These are phyloP conservation scores for Athalia cordata DNA, from an alignment of 2,888 invertebrate species.

Conservation along the genomic window DNA sequence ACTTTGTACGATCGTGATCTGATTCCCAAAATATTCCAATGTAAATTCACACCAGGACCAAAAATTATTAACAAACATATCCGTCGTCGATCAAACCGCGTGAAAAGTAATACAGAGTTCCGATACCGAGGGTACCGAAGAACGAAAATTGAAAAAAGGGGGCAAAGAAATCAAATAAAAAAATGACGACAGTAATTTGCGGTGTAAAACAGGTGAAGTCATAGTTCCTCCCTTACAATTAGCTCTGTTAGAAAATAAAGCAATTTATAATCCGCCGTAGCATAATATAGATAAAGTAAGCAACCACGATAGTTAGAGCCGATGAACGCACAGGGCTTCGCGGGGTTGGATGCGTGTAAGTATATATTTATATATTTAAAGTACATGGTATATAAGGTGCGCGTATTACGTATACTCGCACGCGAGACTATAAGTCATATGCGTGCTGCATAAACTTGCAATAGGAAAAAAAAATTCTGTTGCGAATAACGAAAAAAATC, in stretches of 20 bases:
- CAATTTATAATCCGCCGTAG: conserved; percentile 16
- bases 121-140: no score
- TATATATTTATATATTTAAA: no score
- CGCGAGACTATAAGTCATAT: no score
- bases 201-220: no score
- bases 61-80: background rate
- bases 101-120: background rate
- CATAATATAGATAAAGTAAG: conserved; percentile 2
- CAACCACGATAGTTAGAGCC: background rate
- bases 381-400: no score
- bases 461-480: background rate
- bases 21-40: conserved; percentile 1
- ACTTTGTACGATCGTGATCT: conserved; percentile 11
- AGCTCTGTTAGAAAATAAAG: background rate
- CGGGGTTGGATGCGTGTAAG: no score
- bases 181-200: background rate
- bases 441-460: no score
- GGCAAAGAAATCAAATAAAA: background rate
- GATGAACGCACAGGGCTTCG: no score
- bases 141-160: background rate
- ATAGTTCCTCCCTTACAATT: background rate
- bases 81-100: background rate
- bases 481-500: background rate
- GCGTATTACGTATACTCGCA: no score
- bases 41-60: background rate